These are phyloP conservation scores for Epicauta chinensis DNA, from an alignment of 1,140 invertebrate genomes.

Conservation along the genomic window DNA sequence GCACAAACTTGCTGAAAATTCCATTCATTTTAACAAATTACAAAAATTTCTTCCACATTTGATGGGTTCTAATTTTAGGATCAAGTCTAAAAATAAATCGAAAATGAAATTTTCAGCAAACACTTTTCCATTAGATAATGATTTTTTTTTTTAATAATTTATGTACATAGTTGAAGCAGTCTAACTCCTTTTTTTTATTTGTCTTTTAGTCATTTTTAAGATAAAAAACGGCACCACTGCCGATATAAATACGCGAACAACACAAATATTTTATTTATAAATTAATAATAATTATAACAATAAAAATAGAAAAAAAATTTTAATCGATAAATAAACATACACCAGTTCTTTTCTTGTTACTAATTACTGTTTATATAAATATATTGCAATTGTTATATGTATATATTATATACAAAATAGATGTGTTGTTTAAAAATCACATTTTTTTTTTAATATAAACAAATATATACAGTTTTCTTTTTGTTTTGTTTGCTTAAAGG, in stretches of 20 bases:
- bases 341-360: background rate
- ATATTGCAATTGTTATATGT: slow-evolving; percentile 5
- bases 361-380: slow-evolving; percentile 4
- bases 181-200: slow-evolving; percentile 31
- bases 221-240: background rate
- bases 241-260: slow-evolving; percentile 10
- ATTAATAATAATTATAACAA: background rate
- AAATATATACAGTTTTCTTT: slow-evolving; percentile 16
- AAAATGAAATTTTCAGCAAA: slow-evolving; percentile 30
- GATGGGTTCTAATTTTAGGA: no score
- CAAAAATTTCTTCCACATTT: no score
- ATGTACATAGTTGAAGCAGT: slow-evolving; percentile 29
- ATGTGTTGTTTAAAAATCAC: slow-evolving; percentile 19
- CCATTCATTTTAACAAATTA: slow-evolving; percentile 16
- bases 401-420: slow-evolving; percentile 18
- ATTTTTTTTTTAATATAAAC: slow-evolving; percentile 8
- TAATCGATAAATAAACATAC: background rate
- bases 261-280: slow-evolving; percentile 16
- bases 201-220: background rate
- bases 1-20: slow-evolving; percentile 32
- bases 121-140: slow-evolving; percentile 16
- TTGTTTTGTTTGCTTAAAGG: slow-evolving; percentile 16
- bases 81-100: slow-evolving; percentile 11
- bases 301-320: background rate
- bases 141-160: slow-evolving; percentile 13